Evolutionary conservation across 2,797 vertebrate species (phyloP), one percentile per base, ranked within the genome.

Genomic region (Gymnothorax reevesii): DNA sequence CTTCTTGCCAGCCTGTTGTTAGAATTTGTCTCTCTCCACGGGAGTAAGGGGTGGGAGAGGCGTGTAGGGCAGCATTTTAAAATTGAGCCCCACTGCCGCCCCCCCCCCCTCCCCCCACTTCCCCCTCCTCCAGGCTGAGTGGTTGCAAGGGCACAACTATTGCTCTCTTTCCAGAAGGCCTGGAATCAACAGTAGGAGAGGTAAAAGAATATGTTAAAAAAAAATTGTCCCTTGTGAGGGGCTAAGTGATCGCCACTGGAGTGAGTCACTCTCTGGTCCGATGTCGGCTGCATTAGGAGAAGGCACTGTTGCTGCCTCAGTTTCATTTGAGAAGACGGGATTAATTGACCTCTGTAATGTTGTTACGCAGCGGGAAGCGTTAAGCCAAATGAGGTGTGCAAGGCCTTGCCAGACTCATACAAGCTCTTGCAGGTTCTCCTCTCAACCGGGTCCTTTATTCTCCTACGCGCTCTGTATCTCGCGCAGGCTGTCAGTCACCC

Each of bases 201-300:
- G 88, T 90, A 89, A 84, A 90, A 86, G 91, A 93, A 94, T 94
- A 91, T 88, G 90, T 25, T 83, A 92, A 89, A 90, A 66, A 92
- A 93, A 90, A 90, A 93, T 27, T 8, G 20, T 17, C 27, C 73
- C 57, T 15, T 62, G 27, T 25, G 25, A 42, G 6, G n/a, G 9
- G 10, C 69, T 49, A 64, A 7, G 69, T 77, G 42, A 73, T 55
- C 59, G 25, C 33, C 33, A 17, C 73, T 52, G 25, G 75, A 62
- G 3, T 54, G 33, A 33, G 55, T 4, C 15, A 83, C 54, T 79
- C 69, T 57, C n/a, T 2, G 57, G 69, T 1, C 15, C 82, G 25
- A 57, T n/a, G 9, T 87, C 6, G 64, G 42, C 69, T 25, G 69
- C 82, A 84, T 69, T 64, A 15, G 52, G 71, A 79, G 83, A 22